Percentiles rank a stretch among this genome's conserved stretches.
Evolutionary conservation across 2,797 vertebrate genomes (phyloP).

Genomic region (Anomalospiza imberbis): DNA sequence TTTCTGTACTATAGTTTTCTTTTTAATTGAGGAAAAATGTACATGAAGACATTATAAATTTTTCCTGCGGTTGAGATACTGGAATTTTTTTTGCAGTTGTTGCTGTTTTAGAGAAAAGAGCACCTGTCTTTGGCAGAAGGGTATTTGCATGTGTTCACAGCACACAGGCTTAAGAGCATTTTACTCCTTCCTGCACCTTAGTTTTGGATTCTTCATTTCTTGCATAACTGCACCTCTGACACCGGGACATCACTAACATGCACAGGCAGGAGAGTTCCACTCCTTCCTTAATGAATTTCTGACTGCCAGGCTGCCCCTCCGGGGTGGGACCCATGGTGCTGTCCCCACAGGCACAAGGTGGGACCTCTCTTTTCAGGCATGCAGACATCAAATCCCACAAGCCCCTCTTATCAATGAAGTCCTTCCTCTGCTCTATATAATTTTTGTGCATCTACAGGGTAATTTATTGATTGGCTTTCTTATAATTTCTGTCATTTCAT

Average conservation of each 20-base stretch:
- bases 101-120: not conserved
- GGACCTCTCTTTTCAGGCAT: not conserved
- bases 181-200: not conserved
- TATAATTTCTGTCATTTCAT: not conserved
- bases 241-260: not conserved
- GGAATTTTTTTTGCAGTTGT: not conserved
- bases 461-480: not conserved
- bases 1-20: not conserved
- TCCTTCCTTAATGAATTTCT: not conserved
- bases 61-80: not conserved
- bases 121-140: not conserved
- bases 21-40: not conserved
- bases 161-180: not conserved
- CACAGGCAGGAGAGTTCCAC: not conserved
- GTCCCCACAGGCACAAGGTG: not conserved
- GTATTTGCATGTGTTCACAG: not conserved
- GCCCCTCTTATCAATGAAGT: not conserved
- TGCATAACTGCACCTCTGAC: not conserved
- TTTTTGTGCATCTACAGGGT: not conserved
- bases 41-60: not conserved
- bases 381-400: not conserved
- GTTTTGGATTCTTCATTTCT: not conserved
- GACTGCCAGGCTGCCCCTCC: not conserved
- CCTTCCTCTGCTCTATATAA: not conserved
- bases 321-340: accelerated